Evolutionary conservation across 2,888 invertebrate species (phyloP), one percentile per base, ranked within the genome.

Genomic region (Nemapogon koenigi): DNA sequence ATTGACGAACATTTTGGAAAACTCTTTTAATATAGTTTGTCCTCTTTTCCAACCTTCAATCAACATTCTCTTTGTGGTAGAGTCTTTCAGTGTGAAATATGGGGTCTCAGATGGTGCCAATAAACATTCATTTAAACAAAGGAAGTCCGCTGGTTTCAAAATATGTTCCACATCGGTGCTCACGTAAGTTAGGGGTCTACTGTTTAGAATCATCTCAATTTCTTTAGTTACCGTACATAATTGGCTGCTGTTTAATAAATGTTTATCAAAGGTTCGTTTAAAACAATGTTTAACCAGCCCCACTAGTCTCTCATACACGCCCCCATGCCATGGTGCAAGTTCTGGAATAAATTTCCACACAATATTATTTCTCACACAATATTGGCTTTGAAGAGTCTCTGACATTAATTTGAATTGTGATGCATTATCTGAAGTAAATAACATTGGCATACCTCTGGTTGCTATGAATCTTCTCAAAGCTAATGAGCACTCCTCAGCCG

Each of bases 251-350:
- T 29, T 37, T 1, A 42, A 8, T 10, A 41, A 13, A 13, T 42
- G 43, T 28, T 41, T 43, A 4, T 41, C 41, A 3, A 45, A 13
- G 4, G 45, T 42, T 14, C 39, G 25, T 14, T 40, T 40, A 2
- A 45, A 15, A 16, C 39, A 43, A 15, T 41, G 17, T 26, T 45
- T 16, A 17, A 40, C 37, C 1, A 45, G 16, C 2, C 33, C 40
- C 1, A 41, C 16, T 2, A 48, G 4, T 8, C 44, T n/a, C 16
- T 49, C 47, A 26, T 49, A 49, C n/a, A 42, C 40, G 0, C 49
- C 48, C 0, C 47, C 48, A 15, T 26, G 19, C 47, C 47, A 48
- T 4, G 47, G 48, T 0, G 47, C 43, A 1, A 46, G 31, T 11
- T 44, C 37, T 1, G 43, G 38, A 2, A 49, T 48, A 13, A 47